Conservation (phyloP, 2,797 vertebrate species). For the Galaxias olidus region DNA sequence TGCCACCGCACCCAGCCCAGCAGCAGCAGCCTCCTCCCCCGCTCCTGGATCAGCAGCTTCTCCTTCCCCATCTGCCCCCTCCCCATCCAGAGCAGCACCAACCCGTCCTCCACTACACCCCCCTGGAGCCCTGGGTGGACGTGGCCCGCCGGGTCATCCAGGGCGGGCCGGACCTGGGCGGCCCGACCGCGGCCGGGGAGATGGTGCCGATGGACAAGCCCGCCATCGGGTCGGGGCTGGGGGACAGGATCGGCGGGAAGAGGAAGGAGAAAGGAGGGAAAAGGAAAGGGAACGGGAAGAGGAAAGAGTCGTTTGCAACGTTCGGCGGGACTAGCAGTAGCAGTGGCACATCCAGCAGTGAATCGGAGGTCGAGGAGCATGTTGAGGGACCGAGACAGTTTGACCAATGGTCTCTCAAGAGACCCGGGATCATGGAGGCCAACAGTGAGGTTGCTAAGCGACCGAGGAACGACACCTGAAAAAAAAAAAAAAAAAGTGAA, state of each 20-base stretch:
- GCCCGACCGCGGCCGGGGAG: slow-evolving; percentile 14
- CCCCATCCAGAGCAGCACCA: slow-evolving; percentile 50
- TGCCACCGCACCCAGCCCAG: slow-evolving; percentile 24
- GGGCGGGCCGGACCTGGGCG: not conserved
- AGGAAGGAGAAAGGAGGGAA: slow-evolving; percentile 41
- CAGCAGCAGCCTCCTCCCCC: slow-evolving; percentile 8
- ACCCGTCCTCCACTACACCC: slow-evolving; percentile 56
- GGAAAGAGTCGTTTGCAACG: slow-evolving; percentile 36
- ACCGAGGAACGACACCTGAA: slow-evolving; percentile 49
- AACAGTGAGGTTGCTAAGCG: slow-evolving; percentile 38
- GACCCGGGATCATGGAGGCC: slow-evolving; percentile 36
- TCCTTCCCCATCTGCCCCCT: slow-evolving; percentile 57
- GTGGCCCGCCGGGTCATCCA: slow-evolving; percentile 36
- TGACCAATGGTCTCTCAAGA: slow-evolving; percentile 66
- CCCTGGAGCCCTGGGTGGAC: slow-evolving; percentile 61
- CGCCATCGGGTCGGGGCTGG: slow-evolving; percentile 4
- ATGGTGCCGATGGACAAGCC: slow-evolving; percentile 37
- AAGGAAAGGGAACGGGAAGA: not conserved
- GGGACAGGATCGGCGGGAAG: slow-evolving; percentile 15
- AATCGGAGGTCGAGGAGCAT: slow-evolving; percentile 59
- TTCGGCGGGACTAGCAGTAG: slow-evolving; percentile 51
- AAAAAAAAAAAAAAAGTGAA: slow-evolving; percentile 14
- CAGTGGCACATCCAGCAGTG: slow-evolving; percentile 63
- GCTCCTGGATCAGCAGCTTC: slow-evolving; percentile 56
- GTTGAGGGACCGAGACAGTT: slow-evolving; percentile 46